Percentiles rank a stretch among this genome's conserved stretches.
phyloP scores from a whole-genome alignment of 2,888 invertebrate genomes.

The Chalcis sispes region DNA sequence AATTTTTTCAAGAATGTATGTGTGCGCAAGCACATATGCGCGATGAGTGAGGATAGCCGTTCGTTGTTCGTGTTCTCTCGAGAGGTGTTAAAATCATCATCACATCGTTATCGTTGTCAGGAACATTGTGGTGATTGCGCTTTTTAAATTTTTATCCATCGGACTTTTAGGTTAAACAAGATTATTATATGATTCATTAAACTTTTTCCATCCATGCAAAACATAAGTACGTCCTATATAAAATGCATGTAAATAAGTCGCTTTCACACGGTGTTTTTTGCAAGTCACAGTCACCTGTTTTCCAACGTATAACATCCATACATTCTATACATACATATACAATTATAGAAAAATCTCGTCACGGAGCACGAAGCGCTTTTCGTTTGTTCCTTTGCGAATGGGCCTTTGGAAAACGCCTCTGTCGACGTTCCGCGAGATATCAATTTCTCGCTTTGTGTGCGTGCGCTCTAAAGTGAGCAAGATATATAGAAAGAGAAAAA shows the following conservation, averaged over 20 bases:
- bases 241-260: not conserved
- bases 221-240: not conserved
- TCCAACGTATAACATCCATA: not conserved
- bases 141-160: not conserved
- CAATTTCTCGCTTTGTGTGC: slow-evolving; percentile 30
- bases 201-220: too few relatives aligned
- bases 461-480: not conserved
- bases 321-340: not conserved
- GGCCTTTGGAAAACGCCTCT: not conserved
- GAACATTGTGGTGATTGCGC: too few relatives aligned
- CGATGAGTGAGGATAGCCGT: too few relatives aligned
- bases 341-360: not conserved
- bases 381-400: not conserved
- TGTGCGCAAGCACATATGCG: not conserved
- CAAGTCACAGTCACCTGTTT: slow-evolving; percentile 49
- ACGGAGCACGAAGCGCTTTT: slow-evolving; percentile 3
- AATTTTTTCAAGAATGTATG: not conserved
- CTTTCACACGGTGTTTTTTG: slow-evolving; percentile 2
- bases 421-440: slow-evolving; percentile 9
- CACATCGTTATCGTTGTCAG: too few relatives aligned
- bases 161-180: slow-evolving; percentile 24
- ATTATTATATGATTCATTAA: not conserved
- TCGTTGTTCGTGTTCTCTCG: too few relatives aligned
- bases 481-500: not conserved
- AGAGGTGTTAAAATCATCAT: slow-evolving; percentile 5